These are phyloP conservation scores for Blomia tropicalis DNA, from an alignment of 2,888 invertebrate species.

Conservation along the genomic window DNA sequence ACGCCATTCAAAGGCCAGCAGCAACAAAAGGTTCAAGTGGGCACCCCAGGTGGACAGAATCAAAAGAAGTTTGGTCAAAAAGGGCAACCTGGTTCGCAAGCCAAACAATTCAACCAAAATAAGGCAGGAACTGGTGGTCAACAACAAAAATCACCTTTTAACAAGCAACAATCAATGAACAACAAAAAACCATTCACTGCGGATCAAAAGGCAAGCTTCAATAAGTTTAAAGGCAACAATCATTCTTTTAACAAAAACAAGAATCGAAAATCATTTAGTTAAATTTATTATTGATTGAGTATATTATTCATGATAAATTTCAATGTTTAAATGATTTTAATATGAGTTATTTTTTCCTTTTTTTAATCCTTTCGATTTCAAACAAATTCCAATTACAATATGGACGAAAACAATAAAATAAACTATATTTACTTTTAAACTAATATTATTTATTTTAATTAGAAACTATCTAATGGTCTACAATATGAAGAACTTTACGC, in stretches of 20 bases:
- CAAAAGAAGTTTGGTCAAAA: slow-evolving; percentile 12
- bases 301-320: neutral
- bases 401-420: neutral
- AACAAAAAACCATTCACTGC: slow-evolving; percentile 13
- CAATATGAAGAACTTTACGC: slow-evolving; percentile 58
- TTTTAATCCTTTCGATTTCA: no score
- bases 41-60: neutral
- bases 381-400: neutral
- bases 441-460: neutral
- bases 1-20: neutral
- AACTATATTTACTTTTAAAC: neutral
- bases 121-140: neutral
- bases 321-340: neutral
- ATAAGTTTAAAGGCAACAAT: no score
- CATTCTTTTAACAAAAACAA: slow-evolving; percentile 13
- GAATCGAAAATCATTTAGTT: neutral
- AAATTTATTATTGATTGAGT: neutral
- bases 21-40: neutral
- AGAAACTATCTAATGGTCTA: slow-evolving; percentile 51
- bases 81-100: neutral
- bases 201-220: slow-evolving; percentile 13
- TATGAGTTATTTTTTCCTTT: no score
- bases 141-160: slow-evolving; percentile 5
- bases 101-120: slow-evolving; percentile 13
- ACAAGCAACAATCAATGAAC: neutral